Evolutionary conservation across 2,888 invertebrate genomes (phyloP).

Genomic region (Eupithecia tripunctaria): DNA sequence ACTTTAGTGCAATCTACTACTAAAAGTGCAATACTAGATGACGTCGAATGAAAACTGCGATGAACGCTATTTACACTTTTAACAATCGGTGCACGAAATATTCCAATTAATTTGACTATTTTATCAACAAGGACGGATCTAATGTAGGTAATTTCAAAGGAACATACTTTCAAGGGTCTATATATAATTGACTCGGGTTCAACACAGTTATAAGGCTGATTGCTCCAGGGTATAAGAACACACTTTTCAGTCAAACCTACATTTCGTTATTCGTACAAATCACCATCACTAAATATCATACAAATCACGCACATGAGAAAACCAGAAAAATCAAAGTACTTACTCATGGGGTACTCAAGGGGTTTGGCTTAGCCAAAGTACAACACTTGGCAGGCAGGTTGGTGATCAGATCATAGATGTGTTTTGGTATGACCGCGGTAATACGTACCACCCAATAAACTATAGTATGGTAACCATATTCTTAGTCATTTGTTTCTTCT

Average conservation of each 20-base stretch:
- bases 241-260: not conserved
- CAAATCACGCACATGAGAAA: too few relatives aligned
- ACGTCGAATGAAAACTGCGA: slow-evolving; percentile 43
- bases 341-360: too few relatives aligned
- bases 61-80: slow-evolving; percentile 37
- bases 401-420: too few relatives aligned
- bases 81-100: not conserved
- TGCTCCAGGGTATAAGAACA: slow-evolving; percentile 35
- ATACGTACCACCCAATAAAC: too few relatives aligned
- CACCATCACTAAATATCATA: not conserved
- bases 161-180: slow-evolving; percentile 7
- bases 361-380: too few relatives aligned
- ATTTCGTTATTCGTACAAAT: not conserved
- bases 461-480: too few relatives aligned
- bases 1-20: slow-evolving; percentile 22
- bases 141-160: not conserved
- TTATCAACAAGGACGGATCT: not conserved
- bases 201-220: slow-evolving; percentile 37
- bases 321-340: too few relatives aligned
- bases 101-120: not conserved
- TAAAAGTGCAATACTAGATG: slow-evolving; percentile 39
- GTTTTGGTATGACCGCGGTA: too few relatives aligned
- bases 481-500: too few relatives aligned
- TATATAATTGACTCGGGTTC: slow-evolving; percentile 27
- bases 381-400: too few relatives aligned